Conservation (phyloP, 1,140 invertebrate species). For the Bombus superbus region DNA sequence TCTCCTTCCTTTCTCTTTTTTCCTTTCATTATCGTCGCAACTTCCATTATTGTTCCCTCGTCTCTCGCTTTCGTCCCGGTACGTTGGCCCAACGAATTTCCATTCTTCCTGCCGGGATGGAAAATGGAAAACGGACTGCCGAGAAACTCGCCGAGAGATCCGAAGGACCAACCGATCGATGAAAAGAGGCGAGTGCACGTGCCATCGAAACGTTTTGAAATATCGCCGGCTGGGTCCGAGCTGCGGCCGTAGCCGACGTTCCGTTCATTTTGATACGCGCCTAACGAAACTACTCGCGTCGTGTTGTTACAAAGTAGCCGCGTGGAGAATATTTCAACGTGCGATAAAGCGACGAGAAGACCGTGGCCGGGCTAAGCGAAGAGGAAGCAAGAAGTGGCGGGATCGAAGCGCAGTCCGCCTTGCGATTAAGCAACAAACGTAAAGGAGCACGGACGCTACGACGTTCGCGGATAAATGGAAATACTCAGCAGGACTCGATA, state of each 20-base stretch:
- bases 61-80: too few species aligned
- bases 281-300: not conserved
- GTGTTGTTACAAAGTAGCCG: not conserved
- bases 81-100: not conserved
- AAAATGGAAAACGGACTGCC: not conserved
- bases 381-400: too few species aligned
- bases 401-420: not conserved
- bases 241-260: not conserved
- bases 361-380: too few species aligned
- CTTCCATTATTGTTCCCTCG: not conserved
- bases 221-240: too few species aligned
- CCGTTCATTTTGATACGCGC: not conserved
- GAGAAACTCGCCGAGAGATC: too few species aligned
- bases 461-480: not conserved
- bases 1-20: not conserved
- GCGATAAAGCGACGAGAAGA: not conserved
- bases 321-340: not conserved
- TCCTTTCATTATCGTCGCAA: not conserved
- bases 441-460: not conserved
- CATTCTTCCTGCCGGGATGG: too few species aligned
- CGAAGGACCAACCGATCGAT: not conserved
- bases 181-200: not conserved
- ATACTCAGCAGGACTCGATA: not conserved
- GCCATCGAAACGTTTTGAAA: not conserved
- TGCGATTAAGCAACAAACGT: slow-evolving; percentile 35